Percentiles rank a stretch among this genome's conserved stretches.
phyloP scores from a whole-genome alignment of 2,888 invertebrate genomes.

The Troilus luridus region DNA sequence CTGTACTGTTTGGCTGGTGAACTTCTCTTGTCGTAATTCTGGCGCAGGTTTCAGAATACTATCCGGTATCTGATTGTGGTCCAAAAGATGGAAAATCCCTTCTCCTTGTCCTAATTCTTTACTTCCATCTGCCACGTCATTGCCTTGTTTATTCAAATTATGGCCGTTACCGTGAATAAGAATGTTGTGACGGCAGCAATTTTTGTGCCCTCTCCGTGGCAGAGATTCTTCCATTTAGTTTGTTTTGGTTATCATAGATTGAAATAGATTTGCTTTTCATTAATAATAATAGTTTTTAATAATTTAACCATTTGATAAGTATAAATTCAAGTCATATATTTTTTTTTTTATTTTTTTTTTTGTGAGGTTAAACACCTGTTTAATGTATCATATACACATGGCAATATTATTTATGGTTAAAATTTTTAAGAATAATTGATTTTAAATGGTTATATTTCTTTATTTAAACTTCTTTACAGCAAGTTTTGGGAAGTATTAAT shows the following conservation, averaged over 20 bases:
- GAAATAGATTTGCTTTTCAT: conserved; percentile 8
- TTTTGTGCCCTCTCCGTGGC: background rate
- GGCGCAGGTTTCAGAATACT: background rate
- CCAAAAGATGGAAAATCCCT: background rate
- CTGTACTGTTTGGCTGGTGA: background rate
- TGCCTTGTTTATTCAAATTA: background rate
- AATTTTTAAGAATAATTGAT: background rate
- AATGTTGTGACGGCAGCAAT: conserved; percentile 2
- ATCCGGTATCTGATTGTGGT: background rate
- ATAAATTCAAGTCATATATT: background rate
- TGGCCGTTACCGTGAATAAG: background rate
- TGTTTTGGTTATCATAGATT: background rate
- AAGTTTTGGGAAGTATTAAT: background rate
- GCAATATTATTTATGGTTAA: background rate
- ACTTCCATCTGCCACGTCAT: background rate
- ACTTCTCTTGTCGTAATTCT: background rate
- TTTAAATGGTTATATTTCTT: background rate
- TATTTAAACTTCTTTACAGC: background rate
- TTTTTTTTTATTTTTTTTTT: background rate
- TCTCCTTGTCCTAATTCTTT: conserved; percentile 52
- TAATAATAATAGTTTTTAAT: conserved; percentile 17
- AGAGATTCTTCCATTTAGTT: conserved; percentile 16
- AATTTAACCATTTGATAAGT: conserved; percentile 3
- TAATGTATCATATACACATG: conserved; percentile 1
- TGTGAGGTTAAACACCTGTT: background rate